Percentiles rank a stretch among this genome's conserved stretches.
Conservation (phyloP, 2,888 invertebrate genomes). For the Coecobrya sp. region DNA sequence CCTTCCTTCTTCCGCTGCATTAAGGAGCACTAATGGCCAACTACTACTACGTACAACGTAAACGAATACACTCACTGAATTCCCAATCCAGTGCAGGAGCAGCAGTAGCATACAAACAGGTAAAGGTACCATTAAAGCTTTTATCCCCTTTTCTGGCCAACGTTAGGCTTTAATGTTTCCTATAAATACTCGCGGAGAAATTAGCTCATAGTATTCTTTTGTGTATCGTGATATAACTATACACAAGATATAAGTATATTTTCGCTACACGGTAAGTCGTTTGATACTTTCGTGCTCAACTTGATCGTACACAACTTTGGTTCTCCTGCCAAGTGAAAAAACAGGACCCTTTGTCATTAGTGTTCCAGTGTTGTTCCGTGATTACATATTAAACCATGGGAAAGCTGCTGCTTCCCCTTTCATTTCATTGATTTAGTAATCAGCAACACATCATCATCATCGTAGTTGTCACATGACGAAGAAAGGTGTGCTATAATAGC, state of each 20-base stretch:
- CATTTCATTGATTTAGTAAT: slow-evolving; percentile 84
- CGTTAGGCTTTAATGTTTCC: slow-evolving; percentile 9
- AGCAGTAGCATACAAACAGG: neutral
- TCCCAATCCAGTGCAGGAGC: neutral
- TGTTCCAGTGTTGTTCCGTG: slow-evolving; percentile 27
- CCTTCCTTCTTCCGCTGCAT: slow-evolving; percentile 71
- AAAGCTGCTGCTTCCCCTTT: slow-evolving; percentile 54
- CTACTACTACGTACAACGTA: neutral
- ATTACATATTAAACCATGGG: slow-evolving; percentile 53
- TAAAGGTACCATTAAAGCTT: slow-evolving; percentile 1
- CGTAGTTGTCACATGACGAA: slow-evolving; percentile 41
- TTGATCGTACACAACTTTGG: neutral
- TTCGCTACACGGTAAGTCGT: neutral
- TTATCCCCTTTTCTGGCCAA: slow-evolving; percentile 16
- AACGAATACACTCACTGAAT: slow-evolving; percentile 13
- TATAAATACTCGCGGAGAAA: neutral
- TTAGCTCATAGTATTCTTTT: neutral
- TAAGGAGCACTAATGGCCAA: slow-evolving; percentile 68
- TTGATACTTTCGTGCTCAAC: slow-evolving; percentile 7
- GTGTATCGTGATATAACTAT: neutral
- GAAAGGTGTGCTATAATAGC: neutral
- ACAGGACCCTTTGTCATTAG: slow-evolving; percentile 56
- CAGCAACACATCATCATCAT: slow-evolving; percentile 63
- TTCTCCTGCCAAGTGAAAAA: slow-evolving; percentile 21
- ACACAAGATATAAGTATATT: neutral